Base-by-base conservation (phyloP, 2,888 invertebrate species). In the Lamellibrachia satsuma region DNA sequence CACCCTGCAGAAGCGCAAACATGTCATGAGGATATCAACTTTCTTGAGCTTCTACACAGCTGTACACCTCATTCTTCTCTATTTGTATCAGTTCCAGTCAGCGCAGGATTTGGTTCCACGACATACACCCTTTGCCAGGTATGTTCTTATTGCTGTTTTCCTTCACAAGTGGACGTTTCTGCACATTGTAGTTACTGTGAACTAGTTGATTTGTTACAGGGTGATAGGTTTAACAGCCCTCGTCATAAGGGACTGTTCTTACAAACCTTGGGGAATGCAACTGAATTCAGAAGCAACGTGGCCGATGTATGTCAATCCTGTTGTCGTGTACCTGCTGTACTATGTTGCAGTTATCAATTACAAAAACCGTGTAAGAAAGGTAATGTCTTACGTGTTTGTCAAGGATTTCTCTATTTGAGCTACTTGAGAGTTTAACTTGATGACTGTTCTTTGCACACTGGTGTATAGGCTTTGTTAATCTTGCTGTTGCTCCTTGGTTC, bases 41-140 rank as follows among this genome's bases (percentile, higher is more conserved):
- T 93, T 96, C 91, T 94, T 97, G 91, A 95, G 96, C 52, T 97
- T 98, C n/a, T 97, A 98, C 95, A 97, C 98, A 95, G 97, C 97
- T 7, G 95, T 97, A 60, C 99, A 99, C 96, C 97, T 98, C 93
- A 95, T 97, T 3, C 97, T 97, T 90, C 96, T 98, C 39, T 97
- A 98, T 95, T 97, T 97, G 15, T 99, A 99, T 96, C 99, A 99
- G 97, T 98, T 98, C 95, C 97, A 98, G 94, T 98, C 98, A 97
- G 97, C 98, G 93, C 98, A 98, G 95, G 97, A 98, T 90, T 95
- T 97, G 52, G 96, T 98, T 93, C 97, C 97, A n/a, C 97, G 97
- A 55, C 97, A 97, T 92, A 97, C 97, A 95, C 97, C 98, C 27
- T 97, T 98, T 95, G 97, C 98, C n/a, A 98, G 98, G 98, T 98